Conservation (phyloP, 1,140 invertebrate genomes). For the Drosophila rhopaloa region DNA sequence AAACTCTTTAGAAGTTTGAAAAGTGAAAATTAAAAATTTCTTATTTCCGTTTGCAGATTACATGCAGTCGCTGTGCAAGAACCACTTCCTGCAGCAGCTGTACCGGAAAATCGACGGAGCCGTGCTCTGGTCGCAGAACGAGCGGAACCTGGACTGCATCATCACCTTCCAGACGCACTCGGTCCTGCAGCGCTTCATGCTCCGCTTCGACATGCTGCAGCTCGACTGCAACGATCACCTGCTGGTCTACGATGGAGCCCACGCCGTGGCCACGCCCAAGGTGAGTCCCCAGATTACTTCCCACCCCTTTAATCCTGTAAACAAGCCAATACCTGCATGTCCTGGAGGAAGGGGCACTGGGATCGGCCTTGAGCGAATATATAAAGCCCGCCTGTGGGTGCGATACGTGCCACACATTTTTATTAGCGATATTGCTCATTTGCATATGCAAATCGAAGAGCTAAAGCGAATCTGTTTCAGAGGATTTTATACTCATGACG, state of each 20-base stretch:
- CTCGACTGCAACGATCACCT: slow-evolving; percentile 97
- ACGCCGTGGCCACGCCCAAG: slow-evolving; percentile 93
- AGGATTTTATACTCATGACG: not conserved
- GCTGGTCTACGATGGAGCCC: slow-evolving; percentile 96
- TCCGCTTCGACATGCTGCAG: slow-evolving; percentile 92
- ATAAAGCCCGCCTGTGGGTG: slow-evolving; percentile 4
- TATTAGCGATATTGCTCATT: slow-evolving; percentile 44
- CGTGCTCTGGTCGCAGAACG: slow-evolving; percentile 94
- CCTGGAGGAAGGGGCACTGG: not conserved
- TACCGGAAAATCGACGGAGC: slow-evolving; percentile 96
- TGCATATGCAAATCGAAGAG: slow-evolving; percentile 58
- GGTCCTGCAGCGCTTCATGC: slow-evolving; percentile 96
- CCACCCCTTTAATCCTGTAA: not conserved
- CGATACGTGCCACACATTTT: slow-evolving; percentile 39
- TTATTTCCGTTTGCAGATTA: slow-evolving; percentile 89
- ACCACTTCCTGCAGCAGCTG: slow-evolving; percentile 92
- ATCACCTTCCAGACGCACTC: slow-evolving; percentile 97
- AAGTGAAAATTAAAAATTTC: not conserved
- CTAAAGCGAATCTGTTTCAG: slow-evolving; percentile 9
- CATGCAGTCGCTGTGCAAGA: slow-evolving; percentile 93
- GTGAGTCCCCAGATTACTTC: slow-evolving; percentile 85
- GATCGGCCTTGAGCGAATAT: not conserved
- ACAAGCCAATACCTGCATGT: not conserved
- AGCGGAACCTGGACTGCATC: slow-evolving; percentile 94
- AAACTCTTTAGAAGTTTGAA: too few relatives aligned